Evolutionary conservation across 37 sponge, comb jelly and placozoan genomes (phyloP).

Genomic region (Crambe crambe): DNA sequence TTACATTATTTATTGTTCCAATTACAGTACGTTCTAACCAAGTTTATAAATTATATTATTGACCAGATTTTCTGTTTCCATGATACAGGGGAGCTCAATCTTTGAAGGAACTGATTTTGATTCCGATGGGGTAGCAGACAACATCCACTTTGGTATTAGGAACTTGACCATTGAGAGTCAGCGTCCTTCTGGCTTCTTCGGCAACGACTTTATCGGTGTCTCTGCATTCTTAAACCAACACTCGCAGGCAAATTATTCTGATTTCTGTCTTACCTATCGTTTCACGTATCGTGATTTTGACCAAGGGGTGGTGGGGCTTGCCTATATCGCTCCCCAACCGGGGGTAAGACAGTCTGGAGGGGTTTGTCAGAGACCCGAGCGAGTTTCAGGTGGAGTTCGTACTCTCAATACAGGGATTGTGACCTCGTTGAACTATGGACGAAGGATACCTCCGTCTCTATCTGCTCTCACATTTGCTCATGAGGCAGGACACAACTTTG

Average conservation of each 20-base stretch:
- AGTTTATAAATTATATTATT: too few species aligned
- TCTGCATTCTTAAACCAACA: conserved; percentile 72
- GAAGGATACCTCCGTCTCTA: conserved; percentile 46
- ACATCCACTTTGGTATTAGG: conserved; percentile 55
- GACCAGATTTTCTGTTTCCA: too few species aligned
- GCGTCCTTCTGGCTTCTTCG: conserved; percentile 4
- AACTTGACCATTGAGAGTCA: not conserved
- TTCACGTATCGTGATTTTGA: conserved; percentile 94
- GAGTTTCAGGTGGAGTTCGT: conserved; percentile 13
- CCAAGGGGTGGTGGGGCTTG: conserved; percentile 89
- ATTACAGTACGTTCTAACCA: too few species aligned
- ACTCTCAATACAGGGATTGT: conserved; percentile 93
- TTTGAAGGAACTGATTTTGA: conserved; percentile 53
- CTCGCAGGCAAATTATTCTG: conserved; percentile 46
- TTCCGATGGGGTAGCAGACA: not conserved
- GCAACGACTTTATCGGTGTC: conserved; percentile 69
- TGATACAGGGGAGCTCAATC: conserved; percentile 22
- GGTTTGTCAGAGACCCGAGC: conserved; percentile 50
- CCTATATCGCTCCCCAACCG: conserved; percentile 70
- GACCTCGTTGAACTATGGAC: conserved; percentile 80
- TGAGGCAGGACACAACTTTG: conserved; percentile 97
- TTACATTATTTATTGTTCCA: too few species aligned
- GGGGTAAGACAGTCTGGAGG: conserved; percentile 42
- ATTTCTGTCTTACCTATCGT: conserved; percentile 77
- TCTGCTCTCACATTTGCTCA: conserved; percentile 88